Evolutionary conservation across 2,113 vertebrate species (phyloP).

Genomic region (Danionella cerebrum): DNA sequence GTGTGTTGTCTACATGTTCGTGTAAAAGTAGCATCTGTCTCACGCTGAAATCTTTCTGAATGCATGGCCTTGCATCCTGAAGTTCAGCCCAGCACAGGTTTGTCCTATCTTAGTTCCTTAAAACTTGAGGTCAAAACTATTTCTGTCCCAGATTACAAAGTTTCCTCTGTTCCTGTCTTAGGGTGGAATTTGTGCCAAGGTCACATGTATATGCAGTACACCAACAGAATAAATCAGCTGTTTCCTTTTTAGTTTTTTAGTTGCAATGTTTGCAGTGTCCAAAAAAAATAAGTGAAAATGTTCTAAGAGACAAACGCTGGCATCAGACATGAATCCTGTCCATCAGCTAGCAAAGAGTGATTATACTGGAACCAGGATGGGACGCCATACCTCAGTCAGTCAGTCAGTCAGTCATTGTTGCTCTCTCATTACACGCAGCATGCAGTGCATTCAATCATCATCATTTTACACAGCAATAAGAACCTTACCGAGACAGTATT

Average conservation of each 20-base stretch:
- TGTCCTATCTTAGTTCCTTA: conserved; percentile 2
- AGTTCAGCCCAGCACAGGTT: neutral
- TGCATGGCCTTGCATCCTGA: conserved; percentile 8
- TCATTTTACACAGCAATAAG: no score
- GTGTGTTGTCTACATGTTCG: conserved; percentile 26
- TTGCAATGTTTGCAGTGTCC: no score
- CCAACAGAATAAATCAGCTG: neutral
- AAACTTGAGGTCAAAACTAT: conserved; percentile 20
- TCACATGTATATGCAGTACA: neutral
- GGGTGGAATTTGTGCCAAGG: conserved; percentile 32
- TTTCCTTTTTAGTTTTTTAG: no score
- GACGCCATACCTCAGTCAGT: neutral
- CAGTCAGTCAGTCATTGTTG: neutral
- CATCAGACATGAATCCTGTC: neutral
- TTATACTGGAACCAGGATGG: neutral
- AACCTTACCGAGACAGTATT: no score
- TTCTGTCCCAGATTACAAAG: conserved; percentile 16
- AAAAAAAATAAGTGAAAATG: neutral
- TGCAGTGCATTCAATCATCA: neutral
- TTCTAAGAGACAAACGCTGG: neutral
- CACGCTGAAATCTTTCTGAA: neutral
- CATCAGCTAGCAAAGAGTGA: neutral
- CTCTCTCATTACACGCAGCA: neutral
- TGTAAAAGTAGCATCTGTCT: conserved; percentile 13
- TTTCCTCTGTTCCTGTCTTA: conserved; percentile 13